A percentile compares a stretch with the other conserved stretches of the same genome.
These are phyloP conservation scores for Chromoteleia sp. DNA, from an alignment of 2,888 invertebrate genomes.

Conservation along the genomic window DNA sequence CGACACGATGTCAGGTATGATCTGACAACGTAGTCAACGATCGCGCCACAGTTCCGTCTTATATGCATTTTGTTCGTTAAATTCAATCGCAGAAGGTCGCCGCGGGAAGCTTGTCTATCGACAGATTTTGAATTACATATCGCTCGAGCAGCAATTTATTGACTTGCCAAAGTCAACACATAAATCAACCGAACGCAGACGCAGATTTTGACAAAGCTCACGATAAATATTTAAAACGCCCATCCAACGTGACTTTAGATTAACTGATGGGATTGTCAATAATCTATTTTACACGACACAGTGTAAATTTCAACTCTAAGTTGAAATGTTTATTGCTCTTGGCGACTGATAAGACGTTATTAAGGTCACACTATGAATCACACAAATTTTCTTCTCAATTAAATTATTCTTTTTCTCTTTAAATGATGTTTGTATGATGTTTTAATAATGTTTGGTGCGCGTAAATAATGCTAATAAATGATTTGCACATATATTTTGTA, in stretches of 20 bases:
- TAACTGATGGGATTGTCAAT: background rate
- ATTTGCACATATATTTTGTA: too few relatives aligned
- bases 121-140: conserved; percentile 38
- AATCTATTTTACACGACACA: too few relatives aligned
- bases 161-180: conserved; percentile 21
- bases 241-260: background rate
- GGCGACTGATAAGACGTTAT: too few relatives aligned
- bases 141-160: conserved; percentile 13
- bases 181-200: conserved; percentile 6
- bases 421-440: too few relatives aligned
- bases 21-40: conserved; percentile 10
- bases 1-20: conserved; percentile 20
- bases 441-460: too few relatives aligned
- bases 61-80: conserved; percentile 27
- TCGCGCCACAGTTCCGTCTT: conserved; percentile 1
- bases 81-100: conserved; percentile 1
- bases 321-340: too few relatives aligned
- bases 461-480: too few relatives aligned
- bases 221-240: conserved; percentile 12
- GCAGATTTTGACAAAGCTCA: conserved; percentile 1
- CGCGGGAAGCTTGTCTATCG: conserved; percentile 12
- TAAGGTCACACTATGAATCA: too few relatives aligned
- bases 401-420: too few relatives aligned
- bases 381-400: too few relatives aligned
- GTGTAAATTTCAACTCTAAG: too few relatives aligned